These are phyloP conservation scores for Agrotis exclamationis DNA, from an alignment of 2,888 invertebrate species.

Conservation along the genomic window DNA sequence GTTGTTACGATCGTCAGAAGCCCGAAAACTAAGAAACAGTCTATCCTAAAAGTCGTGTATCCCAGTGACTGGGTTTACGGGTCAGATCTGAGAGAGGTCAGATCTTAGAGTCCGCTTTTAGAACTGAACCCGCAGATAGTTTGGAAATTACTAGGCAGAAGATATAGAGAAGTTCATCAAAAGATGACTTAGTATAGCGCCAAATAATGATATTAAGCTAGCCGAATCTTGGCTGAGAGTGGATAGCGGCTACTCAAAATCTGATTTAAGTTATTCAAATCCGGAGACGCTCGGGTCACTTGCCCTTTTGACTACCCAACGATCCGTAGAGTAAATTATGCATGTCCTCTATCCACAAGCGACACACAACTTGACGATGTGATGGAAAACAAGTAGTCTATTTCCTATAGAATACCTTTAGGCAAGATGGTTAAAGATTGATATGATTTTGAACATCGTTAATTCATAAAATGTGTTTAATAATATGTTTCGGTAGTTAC, in stretches of 20 bases:
- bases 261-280: constrained; percentile 27
- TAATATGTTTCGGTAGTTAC: too few relatives aligned
- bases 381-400: neutral
- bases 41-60: neutral
- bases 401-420: neutral
- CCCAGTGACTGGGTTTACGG: neutral
- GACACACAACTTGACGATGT: neutral
- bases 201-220: neutral
- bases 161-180: neutral
- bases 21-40: neutral
- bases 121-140: too few relatives aligned
- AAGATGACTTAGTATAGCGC: neutral
- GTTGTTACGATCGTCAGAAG: neutral
- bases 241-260: neutral
- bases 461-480: too few relatives aligned
- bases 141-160: neutral
- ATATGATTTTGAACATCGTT: too few relatives aligned
- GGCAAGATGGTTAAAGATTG: neutral
- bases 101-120: too few relatives aligned
- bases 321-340: constrained; percentile 12
- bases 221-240: neutral
- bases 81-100: neutral
- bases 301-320: constrained; percentile 5
- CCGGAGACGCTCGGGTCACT: neutral
- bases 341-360: neutral